Conservation (phyloP, 2,888 invertebrate species). For the Nephrotoma flavescens region DNA sequence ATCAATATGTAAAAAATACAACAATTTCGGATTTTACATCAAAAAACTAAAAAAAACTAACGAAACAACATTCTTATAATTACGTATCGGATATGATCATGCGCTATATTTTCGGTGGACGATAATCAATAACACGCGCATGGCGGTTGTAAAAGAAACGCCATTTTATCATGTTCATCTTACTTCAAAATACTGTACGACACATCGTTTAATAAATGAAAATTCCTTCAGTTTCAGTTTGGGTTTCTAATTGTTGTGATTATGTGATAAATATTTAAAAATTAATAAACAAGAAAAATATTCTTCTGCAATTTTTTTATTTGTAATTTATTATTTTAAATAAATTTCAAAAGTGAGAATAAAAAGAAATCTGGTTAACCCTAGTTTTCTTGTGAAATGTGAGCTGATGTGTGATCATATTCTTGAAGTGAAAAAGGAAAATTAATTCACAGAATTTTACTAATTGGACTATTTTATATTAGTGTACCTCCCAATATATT, state of each 20-base stretch:
- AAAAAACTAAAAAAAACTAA: neutral
- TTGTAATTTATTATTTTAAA: neutral
- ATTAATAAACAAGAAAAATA: neutral
- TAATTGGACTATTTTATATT: neutral
- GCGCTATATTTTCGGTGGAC: neutral
- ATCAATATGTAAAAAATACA: neutral
- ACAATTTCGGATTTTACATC: neutral
- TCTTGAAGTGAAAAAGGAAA: neutral
- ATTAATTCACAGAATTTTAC: neutral
- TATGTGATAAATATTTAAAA: neutral
- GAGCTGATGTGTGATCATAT: neutral
- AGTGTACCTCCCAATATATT: neutral
- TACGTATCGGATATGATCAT: neutral
- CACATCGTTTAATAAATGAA: neutral
- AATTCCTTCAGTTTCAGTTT: constrained; percentile 1
- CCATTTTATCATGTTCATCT: neutral
- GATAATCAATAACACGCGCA: neutral
- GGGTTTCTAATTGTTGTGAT: neutral
- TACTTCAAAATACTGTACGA: neutral
- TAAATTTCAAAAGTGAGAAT: neutral
- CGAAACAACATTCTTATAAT: neutral
- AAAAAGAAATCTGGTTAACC: neutral
- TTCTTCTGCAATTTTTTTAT: neutral
- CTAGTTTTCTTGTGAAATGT: neutral
- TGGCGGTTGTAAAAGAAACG: neutral